phyloP scores from a whole-genome alignment of 2,888 invertebrate genomes.

The Drosophila acutilabella region DNA sequence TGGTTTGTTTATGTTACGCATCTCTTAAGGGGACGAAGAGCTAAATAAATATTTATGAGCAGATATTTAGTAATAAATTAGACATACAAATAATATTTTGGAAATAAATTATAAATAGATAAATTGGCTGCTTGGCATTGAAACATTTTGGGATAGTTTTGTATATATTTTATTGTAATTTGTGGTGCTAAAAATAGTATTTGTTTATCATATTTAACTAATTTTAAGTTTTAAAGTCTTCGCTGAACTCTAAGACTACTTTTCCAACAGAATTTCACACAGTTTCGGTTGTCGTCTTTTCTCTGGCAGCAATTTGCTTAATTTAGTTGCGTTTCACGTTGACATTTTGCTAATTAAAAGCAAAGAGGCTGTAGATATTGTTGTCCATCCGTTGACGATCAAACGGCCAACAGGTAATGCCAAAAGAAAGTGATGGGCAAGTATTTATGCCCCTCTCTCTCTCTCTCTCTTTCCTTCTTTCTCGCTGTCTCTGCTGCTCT shows the following conservation, averaged over 20 bases:
- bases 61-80: slow-evolving; percentile 18
- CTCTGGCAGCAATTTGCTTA: slow-evolving; percentile 61
- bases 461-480: neutral
- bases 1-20: slow-evolving; percentile 22
- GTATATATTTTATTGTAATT: too few relatives aligned
- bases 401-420: slow-evolving; percentile 39
- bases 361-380: slow-evolving; percentile 36
- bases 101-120: neutral
- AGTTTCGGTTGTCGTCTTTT: slow-evolving; percentile 45
- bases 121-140: neutral
- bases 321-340: slow-evolving; percentile 52
- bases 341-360: slow-evolving; percentile 69
- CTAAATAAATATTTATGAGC: neutral
- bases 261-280: slow-evolving; percentile 8
- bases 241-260: neutral
- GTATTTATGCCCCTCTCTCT: slow-evolving; percentile 17
- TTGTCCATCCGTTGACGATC: slow-evolving; percentile 1
- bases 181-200: neutral
- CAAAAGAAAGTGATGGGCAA: slow-evolving; percentile 74
- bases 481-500: neutral
- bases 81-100: too few relatives aligned
- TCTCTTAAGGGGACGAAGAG: neutral
- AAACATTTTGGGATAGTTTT: neutral
- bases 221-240: neutral
- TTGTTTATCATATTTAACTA: neutral